Base-by-base conservation (phyloP, 2,888 invertebrate species). In the Notodonta ziczac region DNA sequence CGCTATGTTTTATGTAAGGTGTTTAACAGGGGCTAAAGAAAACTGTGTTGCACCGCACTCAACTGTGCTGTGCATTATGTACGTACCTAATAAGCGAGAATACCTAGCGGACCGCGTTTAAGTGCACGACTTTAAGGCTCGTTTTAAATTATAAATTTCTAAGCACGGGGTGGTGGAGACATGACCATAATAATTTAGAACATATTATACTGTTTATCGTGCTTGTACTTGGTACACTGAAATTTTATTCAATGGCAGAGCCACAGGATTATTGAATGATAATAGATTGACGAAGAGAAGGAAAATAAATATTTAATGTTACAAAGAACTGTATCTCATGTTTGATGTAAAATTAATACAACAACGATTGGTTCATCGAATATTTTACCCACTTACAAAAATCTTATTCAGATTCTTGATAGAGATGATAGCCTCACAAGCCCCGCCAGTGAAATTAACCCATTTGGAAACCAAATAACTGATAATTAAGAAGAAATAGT, bases 1-100 rank as follows among this genome's bases (percentile, higher is more conserved):
- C 61, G 64, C 63, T 61, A 67, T 70, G 57, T 66, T 71, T 73
- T 73, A 74, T 71, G 63, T 71, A 67, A 70, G 66, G 63, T 64
- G 65, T 74, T 71, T 62, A 74, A 65, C 69, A 52, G 54, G 35
- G 54, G 39, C 54, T 54, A 54, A 54, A 39, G 56, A 24, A 56
- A 56, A 56, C 56, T 56, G 24, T 44, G 44, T 56, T 56, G 56
- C 16, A 44, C 56, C 44, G 44, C 56, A 56, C 44, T 56, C 24
- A 16, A 13, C 42, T 54, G 13, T 54, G 39, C 42, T 54, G 13
- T 54, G 39, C 54, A 54, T 44, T 44, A 56, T 44, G 44, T 6
- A 56, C 13, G 44, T 24, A 44, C 24, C 12, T 56, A 44, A 56
- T 56, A 44, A 44, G 13, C 13, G 44, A 42, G 16, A 10, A 39